Evolutionary conservation across 64 coral and sea anemone species (phyloP), one percentile per base, ranked within the genome.

Genomic region (Montipora cactus): DNA sequence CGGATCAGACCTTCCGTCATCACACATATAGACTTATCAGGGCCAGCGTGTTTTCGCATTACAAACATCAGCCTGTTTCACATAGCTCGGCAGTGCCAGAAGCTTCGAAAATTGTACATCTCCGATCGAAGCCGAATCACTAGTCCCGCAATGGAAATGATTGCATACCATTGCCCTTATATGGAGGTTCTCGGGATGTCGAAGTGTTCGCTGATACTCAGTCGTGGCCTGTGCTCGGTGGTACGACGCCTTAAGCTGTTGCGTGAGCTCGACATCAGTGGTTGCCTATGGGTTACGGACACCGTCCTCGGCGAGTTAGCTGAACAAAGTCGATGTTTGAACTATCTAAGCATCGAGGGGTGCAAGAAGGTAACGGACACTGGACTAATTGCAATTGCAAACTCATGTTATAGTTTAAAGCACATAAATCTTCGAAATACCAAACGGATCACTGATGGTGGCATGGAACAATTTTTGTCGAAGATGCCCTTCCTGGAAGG

Each of bases 341-440:
- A 48, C 7, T 92, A 82, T 49, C 89, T 95, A 3, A 92, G 13
- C 68, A 92, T 95, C 67, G 94, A 95, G 47, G 94, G 94, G 0
- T 95, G 88, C 53, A 91, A 87, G 71, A 92, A 92, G 20, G 94
- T 95, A 3, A 92, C 89, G 14, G 94, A 95, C 44, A 18, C 50
- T 49, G 89, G 74, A 1, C 49, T 95, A 44, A 75, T 80, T 15
- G 25, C 46, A 16, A 75, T 95, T 3, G 74, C 94, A 46, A 87
- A 47, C 48, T 57, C 44, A 4, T 80, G 89, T 61, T 8, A 22
- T 19, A 71, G 12, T 21, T 21, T 95, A 66, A 95, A 87, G 28
- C 94, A 95, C 47, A 50, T 91, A 46, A 95, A 95, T 76, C 47
- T 95, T 23, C 89, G 89, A 80, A 92, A 95, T 18, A 95, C 94